A percentile compares a stretch with the other conserved stretches of the same genome.
phyloP scores from a whole-genome alignment of 2,888 invertebrate genomes.

The Drosophila stalkeri region DNA sequence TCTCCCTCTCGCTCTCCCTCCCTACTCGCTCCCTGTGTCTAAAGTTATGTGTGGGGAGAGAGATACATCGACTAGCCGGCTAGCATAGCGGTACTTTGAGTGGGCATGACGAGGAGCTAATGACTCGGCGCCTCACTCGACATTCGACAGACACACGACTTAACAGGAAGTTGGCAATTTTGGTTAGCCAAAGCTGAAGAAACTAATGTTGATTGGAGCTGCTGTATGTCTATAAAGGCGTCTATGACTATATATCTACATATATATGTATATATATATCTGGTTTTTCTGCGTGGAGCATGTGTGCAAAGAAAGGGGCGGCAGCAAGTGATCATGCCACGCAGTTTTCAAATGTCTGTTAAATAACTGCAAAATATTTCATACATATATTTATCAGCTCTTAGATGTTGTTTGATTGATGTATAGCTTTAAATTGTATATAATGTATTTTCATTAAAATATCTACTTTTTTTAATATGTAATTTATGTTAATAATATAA shows the following conservation, averaged over 20 bases:
- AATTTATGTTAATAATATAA: too few relatives aligned
- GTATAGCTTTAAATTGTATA: background rate
- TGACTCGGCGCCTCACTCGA: constrained; percentile 57
- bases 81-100: constrained; percentile 74
- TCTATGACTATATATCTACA: constrained; percentile 2
- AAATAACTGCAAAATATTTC: background rate
- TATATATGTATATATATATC: background rate
- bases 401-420: background rate
- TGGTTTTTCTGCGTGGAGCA: constrained; percentile 3
- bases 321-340: constrained; percentile 1
- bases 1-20: background rate
- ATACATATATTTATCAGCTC: background rate
- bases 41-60: constrained; percentile 14
- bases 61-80: constrained; percentile 48
- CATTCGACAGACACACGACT: constrained; percentile 34
- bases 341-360: background rate
- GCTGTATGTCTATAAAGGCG: constrained; percentile 9
- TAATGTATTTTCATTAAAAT: background rate
- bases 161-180: constrained; percentile 76
- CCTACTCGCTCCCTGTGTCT: constrained; percentile 15
- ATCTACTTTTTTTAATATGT: background rate
- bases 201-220: constrained; percentile 42
- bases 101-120: constrained; percentile 69
- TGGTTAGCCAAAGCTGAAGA: constrained; percentile 37
- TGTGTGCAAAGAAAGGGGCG: constrained; percentile 1